A percentile compares a stretch with the other conserved stretches of the same genome.
phyloP scores from a whole-genome alignment of 2,113 vertebrate species.

The Labrus mixtus region DNA sequence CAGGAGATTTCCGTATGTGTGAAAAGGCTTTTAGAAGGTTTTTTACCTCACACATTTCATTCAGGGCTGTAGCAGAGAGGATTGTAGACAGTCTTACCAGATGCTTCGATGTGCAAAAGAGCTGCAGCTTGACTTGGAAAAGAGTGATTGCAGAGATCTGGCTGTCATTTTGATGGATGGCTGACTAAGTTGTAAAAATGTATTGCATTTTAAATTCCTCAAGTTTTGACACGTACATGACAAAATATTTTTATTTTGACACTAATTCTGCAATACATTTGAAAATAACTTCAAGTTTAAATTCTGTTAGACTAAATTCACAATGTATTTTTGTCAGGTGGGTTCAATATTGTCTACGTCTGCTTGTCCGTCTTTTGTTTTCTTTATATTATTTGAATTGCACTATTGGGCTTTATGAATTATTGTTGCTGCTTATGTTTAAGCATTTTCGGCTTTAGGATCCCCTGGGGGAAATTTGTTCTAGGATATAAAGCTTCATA shows the following conservation, averaged over 20 bases:
- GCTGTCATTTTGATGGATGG: background rate
- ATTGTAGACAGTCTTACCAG: background rate
- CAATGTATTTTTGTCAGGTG: background rate
- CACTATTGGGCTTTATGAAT: constrained; percentile 16
- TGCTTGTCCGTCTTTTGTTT: background rate
- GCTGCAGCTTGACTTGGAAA: background rate
- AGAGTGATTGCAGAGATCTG: background rate
- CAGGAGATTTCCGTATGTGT: no score
- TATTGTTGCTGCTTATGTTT: constrained; percentile 28
- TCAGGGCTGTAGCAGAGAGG: background rate
- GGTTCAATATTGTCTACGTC: background rate
- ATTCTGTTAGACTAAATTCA: background rate
- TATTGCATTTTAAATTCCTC: background rate
- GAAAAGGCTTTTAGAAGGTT: no score
- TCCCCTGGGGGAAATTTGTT: background rate
- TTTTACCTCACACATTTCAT: no score
- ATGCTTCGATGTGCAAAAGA: constrained; percentile 2
- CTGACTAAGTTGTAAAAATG: background rate
- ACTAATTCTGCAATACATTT: no score
- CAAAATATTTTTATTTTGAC: no score
- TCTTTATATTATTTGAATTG: background rate
- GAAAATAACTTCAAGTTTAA: background rate
- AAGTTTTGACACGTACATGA: no score
- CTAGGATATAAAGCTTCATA: constrained; percentile 22
- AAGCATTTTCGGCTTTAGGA: constrained; percentile 27